A percentile compares a stretch with the other conserved stretches of the same genome.
phyloP scores from a whole-genome alignment of 2,888 invertebrate species.

The Neria commutata region DNA sequence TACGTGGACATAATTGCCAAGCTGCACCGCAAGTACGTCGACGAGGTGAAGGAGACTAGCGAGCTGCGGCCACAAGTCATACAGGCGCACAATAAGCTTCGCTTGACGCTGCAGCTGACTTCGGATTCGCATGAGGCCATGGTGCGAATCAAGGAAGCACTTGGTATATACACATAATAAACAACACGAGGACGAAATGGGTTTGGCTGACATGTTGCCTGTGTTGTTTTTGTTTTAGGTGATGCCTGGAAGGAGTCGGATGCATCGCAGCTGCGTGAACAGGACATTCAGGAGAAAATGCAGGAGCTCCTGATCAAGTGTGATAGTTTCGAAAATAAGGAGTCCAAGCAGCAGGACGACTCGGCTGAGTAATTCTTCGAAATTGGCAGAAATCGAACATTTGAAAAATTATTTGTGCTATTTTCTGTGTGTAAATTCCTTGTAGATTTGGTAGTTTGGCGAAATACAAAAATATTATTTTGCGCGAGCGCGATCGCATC shows the following conservation, averaged over 20 bases:
- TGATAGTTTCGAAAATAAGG: slow-evolving; percentile 40
- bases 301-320: slow-evolving; percentile 48
- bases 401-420: neutral
- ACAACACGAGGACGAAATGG: neutral
- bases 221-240: slow-evolving; percentile 27
- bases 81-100: slow-evolving; percentile 46
- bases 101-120: slow-evolving; percentile 47
- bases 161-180: neutral
- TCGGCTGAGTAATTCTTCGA: slow-evolving; percentile 41
- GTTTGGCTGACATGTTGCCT: neutral
- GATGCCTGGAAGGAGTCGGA: slow-evolving; percentile 54
- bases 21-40: slow-evolving; percentile 44
- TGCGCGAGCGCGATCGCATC: slow-evolving; percentile 56
- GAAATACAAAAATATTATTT: slow-evolving; percentile 52
- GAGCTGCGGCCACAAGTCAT: slow-evolving; percentile 36
- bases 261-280: slow-evolving; percentile 48
- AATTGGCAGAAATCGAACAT: neutral
- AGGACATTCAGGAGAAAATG: slow-evolving; percentile 50
- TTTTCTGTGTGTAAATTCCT: neutral
- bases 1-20: slow-evolving; percentile 46
- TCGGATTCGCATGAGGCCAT: slow-evolving; percentile 45
- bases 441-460: slow-evolving; percentile 46
- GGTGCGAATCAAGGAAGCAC: slow-evolving; percentile 39
- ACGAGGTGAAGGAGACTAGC: slow-evolving; percentile 34
- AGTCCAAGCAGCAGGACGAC: slow-evolving; percentile 42